Conservation (phyloP, 2,888 invertebrate genomes). For the Hyppa rectilinea region DNA sequence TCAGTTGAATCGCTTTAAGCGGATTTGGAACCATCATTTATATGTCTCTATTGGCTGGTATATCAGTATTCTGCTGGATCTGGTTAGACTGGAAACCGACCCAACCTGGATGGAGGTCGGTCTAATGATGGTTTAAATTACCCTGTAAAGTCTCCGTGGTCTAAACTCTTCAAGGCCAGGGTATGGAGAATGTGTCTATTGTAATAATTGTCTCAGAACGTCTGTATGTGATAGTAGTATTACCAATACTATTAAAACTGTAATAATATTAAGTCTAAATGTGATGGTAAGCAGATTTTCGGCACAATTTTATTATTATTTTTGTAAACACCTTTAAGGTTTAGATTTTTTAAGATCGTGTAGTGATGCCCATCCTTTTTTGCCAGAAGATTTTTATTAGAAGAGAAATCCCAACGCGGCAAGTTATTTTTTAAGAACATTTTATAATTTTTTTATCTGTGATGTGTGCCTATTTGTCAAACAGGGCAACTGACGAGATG, state of each 20-base stretch:
- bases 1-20: slow-evolving; percentile 48
- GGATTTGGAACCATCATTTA: slow-evolving; percentile 30
- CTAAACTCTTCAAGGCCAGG: slow-evolving; percentile 3
- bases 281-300: slow-evolving; percentile 45
- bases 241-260: slow-evolving; percentile 17
- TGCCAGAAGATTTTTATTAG: not conserved
- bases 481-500: too few relatives aligned
- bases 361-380: slow-evolving; percentile 5
- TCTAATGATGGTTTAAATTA: slow-evolving; percentile 22
- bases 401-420: too few relatives aligned
- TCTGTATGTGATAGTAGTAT: slow-evolving; percentile 36
- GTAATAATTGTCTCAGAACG: slow-evolving; percentile 30
- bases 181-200: slow-evolving; percentile 25
- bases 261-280: slow-evolving; percentile 32
- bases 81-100: slow-evolving; percentile 7
- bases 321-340: slow-evolving; percentile 34
- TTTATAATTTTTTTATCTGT: not conserved
- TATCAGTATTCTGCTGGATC: slow-evolving; percentile 33
- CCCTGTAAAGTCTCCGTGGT: slow-evolving; percentile 10
- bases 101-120: not conserved
- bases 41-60: slow-evolving; percentile 18
- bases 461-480: not conserved
- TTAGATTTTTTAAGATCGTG: slow-evolving; percentile 40
- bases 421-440: not conserved
- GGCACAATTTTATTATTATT: slow-evolving; percentile 53